phyloP scores from a whole-genome alignment of 1,140 invertebrate species.

The Oscheius sp. region DNA sequence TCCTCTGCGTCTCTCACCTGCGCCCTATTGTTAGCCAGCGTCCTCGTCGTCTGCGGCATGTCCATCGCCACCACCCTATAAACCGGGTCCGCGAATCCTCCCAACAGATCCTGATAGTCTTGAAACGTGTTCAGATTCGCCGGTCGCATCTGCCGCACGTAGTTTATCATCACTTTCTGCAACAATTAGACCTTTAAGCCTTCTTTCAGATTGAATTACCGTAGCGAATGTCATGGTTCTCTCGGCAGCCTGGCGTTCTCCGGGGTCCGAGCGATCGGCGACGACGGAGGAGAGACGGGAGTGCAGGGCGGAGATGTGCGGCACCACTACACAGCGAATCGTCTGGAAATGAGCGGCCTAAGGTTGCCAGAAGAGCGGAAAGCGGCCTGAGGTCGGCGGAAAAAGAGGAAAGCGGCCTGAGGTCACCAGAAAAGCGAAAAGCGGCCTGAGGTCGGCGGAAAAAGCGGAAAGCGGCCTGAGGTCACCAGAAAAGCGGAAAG shows the following conservation, averaged over 20 bases:
- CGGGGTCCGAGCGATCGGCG: slow-evolving; percentile 1
- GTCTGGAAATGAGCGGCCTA: slow-evolving; percentile 12
- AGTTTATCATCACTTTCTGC: background rate
- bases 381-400: too few relatives aligned
- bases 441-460: too few relatives aligned
- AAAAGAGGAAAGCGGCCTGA: slow-evolving; percentile 3
- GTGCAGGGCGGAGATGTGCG: background rate
- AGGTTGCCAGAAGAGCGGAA: background rate
- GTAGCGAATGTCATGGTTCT: background rate
- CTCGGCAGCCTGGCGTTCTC: slow-evolving; percentile 11
- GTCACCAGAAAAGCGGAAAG: too few relatives aligned
- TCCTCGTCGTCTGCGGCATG: too few relatives aligned
- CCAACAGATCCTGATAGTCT: background rate
- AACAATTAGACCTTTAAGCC: background rate
- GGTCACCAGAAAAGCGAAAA: too few relatives aligned
- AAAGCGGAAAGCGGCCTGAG: too few relatives aligned
- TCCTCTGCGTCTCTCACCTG: too few relatives aligned
- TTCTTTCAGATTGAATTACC: background rate
- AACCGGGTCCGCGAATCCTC: background rate
- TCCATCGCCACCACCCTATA: slow-evolving; percentile 1
- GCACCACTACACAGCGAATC: slow-evolving; percentile 17
- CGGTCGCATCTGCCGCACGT: background rate
- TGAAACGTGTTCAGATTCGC: background rate
- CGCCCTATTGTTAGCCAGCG: too few relatives aligned
- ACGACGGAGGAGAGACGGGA: background rate